These are phyloP conservation scores for Phoenoteleia sp. DNA, from an alignment of 2,888 invertebrate species.

Conservation along the genomic window DNA sequence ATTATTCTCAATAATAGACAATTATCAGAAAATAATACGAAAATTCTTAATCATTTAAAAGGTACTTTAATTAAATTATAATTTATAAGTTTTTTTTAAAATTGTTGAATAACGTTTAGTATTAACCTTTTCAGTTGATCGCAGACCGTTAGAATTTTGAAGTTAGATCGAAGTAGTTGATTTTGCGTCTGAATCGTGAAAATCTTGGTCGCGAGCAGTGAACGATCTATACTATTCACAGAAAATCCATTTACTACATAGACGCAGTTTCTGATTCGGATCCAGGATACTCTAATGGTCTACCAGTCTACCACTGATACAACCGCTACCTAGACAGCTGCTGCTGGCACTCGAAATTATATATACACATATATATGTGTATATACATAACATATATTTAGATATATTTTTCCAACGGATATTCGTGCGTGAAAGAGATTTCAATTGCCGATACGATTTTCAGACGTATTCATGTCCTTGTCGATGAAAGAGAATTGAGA, in stretches of 20 bases:
- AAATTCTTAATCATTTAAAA: too few relatives aligned
- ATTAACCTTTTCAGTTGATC: conserved; percentile 35
- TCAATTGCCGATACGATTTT: conserved; percentile 81
- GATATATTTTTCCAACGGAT: conserved; percentile 77
- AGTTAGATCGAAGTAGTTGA: conserved; percentile 73
- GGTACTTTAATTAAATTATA: too few relatives aligned
- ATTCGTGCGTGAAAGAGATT: conserved; percentile 81
- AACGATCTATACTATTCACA: conserved; percentile 78
- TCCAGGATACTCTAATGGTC: conserved; percentile 82
- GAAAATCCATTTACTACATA: conserved; percentile 82
- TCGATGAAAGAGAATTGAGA: conserved; percentile 72
- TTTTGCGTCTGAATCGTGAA: conserved; percentile 79
- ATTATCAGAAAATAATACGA: too few relatives aligned
- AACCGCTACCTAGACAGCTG: conserved; percentile 72
- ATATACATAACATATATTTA: conserved; percentile 56
- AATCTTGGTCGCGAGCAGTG: conserved; percentile 74
- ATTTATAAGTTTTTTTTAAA: too few relatives aligned
- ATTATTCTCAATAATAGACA: too few relatives aligned
- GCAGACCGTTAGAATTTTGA: conserved; percentile 45
- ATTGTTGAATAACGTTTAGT: conserved; percentile 9
- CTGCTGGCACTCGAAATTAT: conserved; percentile 74
- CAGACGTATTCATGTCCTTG: conserved; percentile 76
- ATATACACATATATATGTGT: conserved; percentile 63
- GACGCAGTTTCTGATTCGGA: conserved; percentile 79
- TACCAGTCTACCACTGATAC: conserved; percentile 77